phyloP scores from a whole-genome alignment of 2,113 vertebrate genomes.

The Thalassarche chlororhynchos region DNA sequence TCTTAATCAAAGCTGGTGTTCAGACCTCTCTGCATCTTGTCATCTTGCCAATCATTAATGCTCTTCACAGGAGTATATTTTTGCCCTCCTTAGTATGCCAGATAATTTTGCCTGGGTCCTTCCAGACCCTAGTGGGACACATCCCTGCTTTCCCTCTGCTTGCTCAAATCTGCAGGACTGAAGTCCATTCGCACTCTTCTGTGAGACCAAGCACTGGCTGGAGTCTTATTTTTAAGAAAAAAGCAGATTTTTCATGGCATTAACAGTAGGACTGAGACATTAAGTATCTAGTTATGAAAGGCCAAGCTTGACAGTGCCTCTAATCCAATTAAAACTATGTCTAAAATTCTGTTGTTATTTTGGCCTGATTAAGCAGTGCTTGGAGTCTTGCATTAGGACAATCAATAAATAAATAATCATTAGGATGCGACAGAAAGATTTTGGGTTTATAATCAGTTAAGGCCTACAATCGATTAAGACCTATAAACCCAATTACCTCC shows the following conservation, averaged over 20 bases:
- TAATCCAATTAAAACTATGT: not conserved
- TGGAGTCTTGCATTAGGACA: not conserved
- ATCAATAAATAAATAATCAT: not conserved
- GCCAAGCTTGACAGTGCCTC: not conserved
- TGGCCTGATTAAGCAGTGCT: not conserved
- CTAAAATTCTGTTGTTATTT: not conserved
- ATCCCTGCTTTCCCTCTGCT: not conserved
- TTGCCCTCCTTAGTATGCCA: not conserved
- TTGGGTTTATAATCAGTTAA: not conserved
- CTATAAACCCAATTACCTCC: not conserved
- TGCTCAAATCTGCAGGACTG: not conserved
- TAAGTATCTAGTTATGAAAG: not conserved
- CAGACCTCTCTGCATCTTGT: not conserved
- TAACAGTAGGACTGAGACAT: not conserved
- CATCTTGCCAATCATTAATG: not conserved
- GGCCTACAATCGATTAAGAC: not conserved
- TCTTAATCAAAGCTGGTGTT: not conserved
- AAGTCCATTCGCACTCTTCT: not conserved
- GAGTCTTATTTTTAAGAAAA: not conserved
- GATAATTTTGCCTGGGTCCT: not conserved
- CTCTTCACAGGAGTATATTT: not conserved
- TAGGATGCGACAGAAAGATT: not conserved
- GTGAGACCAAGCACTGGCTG: accelerated
- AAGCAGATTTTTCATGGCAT: not conserved
- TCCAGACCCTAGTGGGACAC: not conserved